Base-by-base conservation (phyloP, 2,113 vertebrate species). In the Psettodes erumei region DNA sequence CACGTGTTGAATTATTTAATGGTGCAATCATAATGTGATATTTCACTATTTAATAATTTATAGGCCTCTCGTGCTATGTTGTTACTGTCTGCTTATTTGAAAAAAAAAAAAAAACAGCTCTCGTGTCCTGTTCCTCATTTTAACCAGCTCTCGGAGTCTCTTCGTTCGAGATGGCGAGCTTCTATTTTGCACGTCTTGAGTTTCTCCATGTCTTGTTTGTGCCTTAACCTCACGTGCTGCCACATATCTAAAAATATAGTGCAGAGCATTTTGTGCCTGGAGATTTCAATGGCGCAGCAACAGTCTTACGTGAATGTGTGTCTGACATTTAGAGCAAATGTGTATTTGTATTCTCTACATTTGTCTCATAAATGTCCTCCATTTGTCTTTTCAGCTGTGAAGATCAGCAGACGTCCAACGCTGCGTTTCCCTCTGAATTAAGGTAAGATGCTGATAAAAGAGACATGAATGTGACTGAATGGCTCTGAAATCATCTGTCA, bases 331-430 rank as follows among this genome's bases (percentile, higher is more conserved):
- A 16, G 15, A 58, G n/a, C 45, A 58, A 35, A 23, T 32, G 19
- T 47, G 18, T 18, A 48, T 21, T 53, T 33, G 32, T 21, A 21
- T 59, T 51, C 15, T 54, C 15, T 66, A 11, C 25, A 12, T 71
- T 38, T 67, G 9, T 54, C 61, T 82, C n/a, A 74, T 23, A 7
- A 56, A 54, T 59, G 38, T 81, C 58, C 18, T 23, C 13, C 10
- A 0, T 79, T 73, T 89, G 40, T 89, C 40, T 81, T 86, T 84
- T 53, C 78, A 93, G 91, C 83, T 89, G 90, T 85, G 80, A 93
- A 81, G 72, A 88, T 77, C 89, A 83, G 90, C 88, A 72, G 74
- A 88, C 72, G 27, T 78, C 27, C 66, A 76, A 82, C 78, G 84
- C 82, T 86, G 65, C 68, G 6, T 75, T 88, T 79, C n/a, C 54